Percentiles rank a stretch among this genome's conserved stretches.
Evolutionary conservation across 1,140 invertebrate genomes (phyloP).

Genomic region (Euglossa dilemma): DNA sequence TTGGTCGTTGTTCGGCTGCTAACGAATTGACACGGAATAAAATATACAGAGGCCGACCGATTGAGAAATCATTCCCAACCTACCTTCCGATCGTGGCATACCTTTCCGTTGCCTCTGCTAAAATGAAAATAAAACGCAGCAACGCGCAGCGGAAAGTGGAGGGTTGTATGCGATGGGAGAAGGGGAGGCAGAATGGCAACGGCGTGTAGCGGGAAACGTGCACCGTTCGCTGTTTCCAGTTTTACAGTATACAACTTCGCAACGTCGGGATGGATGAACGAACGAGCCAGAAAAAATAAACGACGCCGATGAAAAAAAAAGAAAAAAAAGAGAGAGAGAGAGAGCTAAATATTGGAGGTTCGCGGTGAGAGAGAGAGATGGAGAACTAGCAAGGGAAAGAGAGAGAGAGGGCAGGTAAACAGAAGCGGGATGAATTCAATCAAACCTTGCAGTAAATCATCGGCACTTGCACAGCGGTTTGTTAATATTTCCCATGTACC

Average conservation of each 20-base stretch:
- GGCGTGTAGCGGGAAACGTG: constrained; percentile 58
- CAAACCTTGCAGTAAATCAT: constrained; percentile 78
- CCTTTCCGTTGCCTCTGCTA: constrained; percentile 57
- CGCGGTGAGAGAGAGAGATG: constrained; percentile 30
- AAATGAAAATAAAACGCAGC: constrained; percentile 70
- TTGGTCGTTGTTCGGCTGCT: constrained; percentile 51
- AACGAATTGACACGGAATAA: constrained; percentile 71
- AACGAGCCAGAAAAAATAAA: constrained; percentile 62
- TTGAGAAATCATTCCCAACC: constrained; percentile 71
- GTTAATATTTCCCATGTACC: constrained; percentile 73
- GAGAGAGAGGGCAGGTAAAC: constrained; percentile 60
- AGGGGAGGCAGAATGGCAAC: constrained; percentile 22
- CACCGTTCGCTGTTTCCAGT: constrained; percentile 67
- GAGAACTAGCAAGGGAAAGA: constrained; percentile 13
- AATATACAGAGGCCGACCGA: constrained; percentile 67
- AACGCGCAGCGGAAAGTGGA: constrained; percentile 49
- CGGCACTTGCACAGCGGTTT: constrained; percentile 67
- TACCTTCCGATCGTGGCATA: constrained; percentile 45
- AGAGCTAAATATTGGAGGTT: constrained; percentile 61
- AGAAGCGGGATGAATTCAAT: constrained; percentile 76
- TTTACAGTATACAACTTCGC: constrained; percentile 67
- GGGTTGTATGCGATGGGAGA: constrained; percentile 41
- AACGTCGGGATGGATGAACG: constrained; percentile 57
- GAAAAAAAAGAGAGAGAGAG: not conserved
- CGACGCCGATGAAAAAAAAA: constrained; percentile 52